Evolutionary conservation across 2,113 vertebrate genomes (phyloP), one percentile per base, ranked within the genome.

Genomic region (Macroglossus sobrinus): DNA sequence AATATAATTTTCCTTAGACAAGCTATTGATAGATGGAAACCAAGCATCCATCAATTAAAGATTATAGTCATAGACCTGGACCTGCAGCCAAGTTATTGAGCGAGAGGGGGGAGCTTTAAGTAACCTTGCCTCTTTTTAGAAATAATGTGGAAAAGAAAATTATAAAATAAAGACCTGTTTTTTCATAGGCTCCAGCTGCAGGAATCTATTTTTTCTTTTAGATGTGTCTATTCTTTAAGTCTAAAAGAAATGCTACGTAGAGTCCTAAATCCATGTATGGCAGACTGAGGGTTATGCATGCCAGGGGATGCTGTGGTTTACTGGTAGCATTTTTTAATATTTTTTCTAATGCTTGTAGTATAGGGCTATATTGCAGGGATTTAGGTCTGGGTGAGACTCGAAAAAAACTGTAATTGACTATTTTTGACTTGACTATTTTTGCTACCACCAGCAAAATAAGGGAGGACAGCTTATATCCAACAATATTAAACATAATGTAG

Each of bases 1-100:
- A 96, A 88, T 97, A 97, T 96, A 96, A 91, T 91, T 95, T 94
- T 43, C 47, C 71, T 94, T 91, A 82, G 81, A 93, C 71, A 92
- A 96, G 85, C 53, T 81, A 97, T 66, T 94, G 85, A 95, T 94
- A 97, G 86, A 93, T 86, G 55, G 53, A 95, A 97, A 91, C 82
- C n/a, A 97, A 97, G 88, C 61, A 94, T 91, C 40, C 89, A 81
- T 92, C 57, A 95, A 95, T 97, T 72, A 85, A 96, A 95, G 68
- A 95, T 89, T 92, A 94, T 55, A 95, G 80, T 85, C 71, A 96
- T 38, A 89, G 38, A 87, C 47, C 13, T 69, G 33, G 47, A 78
- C 40, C 47, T 69, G 4, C 40, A 69, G 57, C 87, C 79, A 61
- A 82, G 35, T 94, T 79, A 88, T 14, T 74, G 26, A 96, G 28